Evolutionary conservation across 2,888 invertebrate species (phyloP).

Genomic region (Coenonympha glycerion): DNA sequence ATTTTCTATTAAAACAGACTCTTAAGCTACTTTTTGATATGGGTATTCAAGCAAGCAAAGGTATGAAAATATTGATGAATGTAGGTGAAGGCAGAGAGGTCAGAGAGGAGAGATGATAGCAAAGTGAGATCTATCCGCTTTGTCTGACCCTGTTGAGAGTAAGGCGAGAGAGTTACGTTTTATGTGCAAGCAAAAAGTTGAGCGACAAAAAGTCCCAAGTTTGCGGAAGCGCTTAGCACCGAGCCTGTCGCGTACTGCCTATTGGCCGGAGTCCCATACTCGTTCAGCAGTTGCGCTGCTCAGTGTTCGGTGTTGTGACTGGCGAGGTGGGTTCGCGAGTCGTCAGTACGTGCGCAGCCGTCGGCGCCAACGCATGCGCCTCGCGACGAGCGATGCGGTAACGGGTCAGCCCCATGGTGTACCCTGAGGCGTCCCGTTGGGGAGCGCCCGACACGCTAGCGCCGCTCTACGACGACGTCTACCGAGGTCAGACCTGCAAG

Average conservation of each 20-base stretch:
- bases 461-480: slow-evolving; percentile 80
- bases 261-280: slow-evolving; percentile 7
- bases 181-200: not conserved
- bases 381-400: slow-evolving; percentile 49
- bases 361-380: slow-evolving; percentile 61
- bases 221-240: not conserved
- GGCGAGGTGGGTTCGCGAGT: slow-evolving; percentile 6
- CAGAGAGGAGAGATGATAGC: too few species aligned
- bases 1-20: too few species aligned
- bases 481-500: slow-evolving; percentile 75
- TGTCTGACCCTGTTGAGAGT: too few species aligned
- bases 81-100: too few species aligned
- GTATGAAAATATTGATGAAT: too few species aligned
- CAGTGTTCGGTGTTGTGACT: too few species aligned
- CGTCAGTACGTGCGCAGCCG: slow-evolving; percentile 62
- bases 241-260: slow-evolving; percentile 7
- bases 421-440: slow-evolving; percentile 78
- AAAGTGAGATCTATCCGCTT: too few species aligned
- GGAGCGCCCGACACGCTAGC: slow-evolving; percentile 79
- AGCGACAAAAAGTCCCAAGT: slow-evolving; percentile 1
- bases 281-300: slow-evolving; percentile 7
- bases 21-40: too few species aligned
- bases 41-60: too few species aligned
- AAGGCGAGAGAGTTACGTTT: too few species aligned
- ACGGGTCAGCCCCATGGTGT: slow-evolving; percentile 68